These are phyloP conservation scores for Pseudeuparius sepicola DNA, from an alignment of 2,888 invertebrate species.

Conservation along the genomic window DNA sequence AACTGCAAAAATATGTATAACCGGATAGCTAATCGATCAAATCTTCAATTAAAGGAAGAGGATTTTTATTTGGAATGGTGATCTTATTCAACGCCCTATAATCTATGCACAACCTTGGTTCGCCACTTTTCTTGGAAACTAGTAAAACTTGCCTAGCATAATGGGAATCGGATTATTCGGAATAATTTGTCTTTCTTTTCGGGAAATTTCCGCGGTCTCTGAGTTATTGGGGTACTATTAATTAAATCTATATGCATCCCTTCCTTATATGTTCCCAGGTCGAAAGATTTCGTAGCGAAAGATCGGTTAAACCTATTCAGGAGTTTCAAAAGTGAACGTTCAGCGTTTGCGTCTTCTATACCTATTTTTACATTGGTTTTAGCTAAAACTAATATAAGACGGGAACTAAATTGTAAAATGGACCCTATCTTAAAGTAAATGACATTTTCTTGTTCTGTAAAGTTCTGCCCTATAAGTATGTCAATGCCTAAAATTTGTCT, in stretches of 20 bases:
- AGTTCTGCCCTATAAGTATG: too few species aligned
- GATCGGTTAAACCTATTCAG: conserved; percentile 11
- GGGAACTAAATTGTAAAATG: conserved; percentile 6
- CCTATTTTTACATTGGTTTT: conserved; percentile 13
- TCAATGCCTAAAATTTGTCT: too few species aligned
- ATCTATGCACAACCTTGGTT: conserved; percentile 19
- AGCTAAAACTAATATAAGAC: background rate
- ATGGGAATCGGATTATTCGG: conserved; percentile 13
- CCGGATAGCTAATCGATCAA: conserved; percentile 22
- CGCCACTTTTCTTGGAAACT: conserved; percentile 17
- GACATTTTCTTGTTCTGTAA: too few species aligned
- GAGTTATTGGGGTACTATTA: conserved; percentile 8
- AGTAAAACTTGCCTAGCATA: conserved; percentile 20
- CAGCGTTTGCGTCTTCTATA: conserved; percentile 8
- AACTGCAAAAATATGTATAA: conserved; percentile 21
- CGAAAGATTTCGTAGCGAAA: conserved; percentile 7
- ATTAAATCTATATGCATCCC: conserved; percentile 12
- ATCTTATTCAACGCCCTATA: conserved; percentile 17
- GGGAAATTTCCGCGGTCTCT: conserved; percentile 10
- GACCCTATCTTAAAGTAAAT: too few species aligned
- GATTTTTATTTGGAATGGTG: conserved; percentile 18
- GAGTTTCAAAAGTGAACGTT: conserved; percentile 8
- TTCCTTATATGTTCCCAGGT: conserved; percentile 10
- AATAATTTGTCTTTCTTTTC: conserved; percentile 10
- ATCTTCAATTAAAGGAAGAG: conserved; percentile 20